Percentiles rank a stretch among this genome's conserved stretches.
Evolutionary conservation across 1,140 invertebrate genomes (phyloP).

Genomic region (Drosophila erecta): DNA sequence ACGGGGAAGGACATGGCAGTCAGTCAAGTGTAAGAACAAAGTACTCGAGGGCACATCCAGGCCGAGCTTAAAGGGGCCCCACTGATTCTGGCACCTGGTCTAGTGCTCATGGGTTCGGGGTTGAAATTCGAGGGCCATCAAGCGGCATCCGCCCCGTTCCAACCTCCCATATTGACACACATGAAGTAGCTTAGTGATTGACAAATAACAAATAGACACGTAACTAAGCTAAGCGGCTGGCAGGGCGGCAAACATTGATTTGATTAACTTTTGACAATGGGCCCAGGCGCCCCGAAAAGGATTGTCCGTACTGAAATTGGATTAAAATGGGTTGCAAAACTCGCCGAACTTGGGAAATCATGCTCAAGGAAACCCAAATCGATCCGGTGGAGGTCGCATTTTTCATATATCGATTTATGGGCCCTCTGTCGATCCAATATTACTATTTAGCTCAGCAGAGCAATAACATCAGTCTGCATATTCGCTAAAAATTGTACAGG

Average conservation of each 20-base stretch:
- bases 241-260: constrained; percentile 70
- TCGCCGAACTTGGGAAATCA: background rate
- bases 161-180: constrained; percentile 52
- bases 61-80: constrained; percentile 25
- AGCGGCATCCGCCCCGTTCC: background rate
- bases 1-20: constrained; percentile 36
- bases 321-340: constrained; percentile 24
- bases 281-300: constrained; percentile 24
- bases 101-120: background rate
- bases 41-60: constrained; percentile 49
- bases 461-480: too few species aligned
- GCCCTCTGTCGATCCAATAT: background rate
- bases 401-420: background rate
- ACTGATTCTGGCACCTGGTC: constrained; percentile 41
- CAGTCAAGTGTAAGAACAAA: constrained; percentile 79
- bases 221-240: constrained; percentile 60
- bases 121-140: background rate
- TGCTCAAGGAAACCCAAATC: background rate
- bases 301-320: constrained; percentile 30
- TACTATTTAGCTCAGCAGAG: background rate
- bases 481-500: too few species aligned
- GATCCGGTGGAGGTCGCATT: background rate
- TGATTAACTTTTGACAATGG: constrained; percentile 76
- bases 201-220: constrained; percentile 78
- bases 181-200: constrained; percentile 79